Evolutionary conservation across 2,888 invertebrate species (phyloP).

Genomic region (Apodemia duryi): DNA sequence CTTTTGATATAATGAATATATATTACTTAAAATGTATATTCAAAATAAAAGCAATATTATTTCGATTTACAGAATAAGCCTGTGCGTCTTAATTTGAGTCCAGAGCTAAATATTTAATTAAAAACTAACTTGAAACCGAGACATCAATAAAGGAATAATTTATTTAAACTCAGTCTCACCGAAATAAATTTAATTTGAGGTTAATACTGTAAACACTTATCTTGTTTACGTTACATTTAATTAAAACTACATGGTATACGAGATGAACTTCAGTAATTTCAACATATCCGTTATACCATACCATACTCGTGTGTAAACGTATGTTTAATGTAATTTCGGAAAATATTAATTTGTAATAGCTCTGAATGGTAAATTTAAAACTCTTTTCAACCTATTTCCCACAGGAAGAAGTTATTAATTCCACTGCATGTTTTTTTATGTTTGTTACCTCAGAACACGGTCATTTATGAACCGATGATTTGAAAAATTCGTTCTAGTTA

Average conservation of each 20-base stretch:
- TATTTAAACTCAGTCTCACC: conserved; percentile 25
- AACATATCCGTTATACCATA: background rate
- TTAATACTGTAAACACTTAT: conserved; percentile 20
- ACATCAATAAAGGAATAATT: conserved; percentile 33
- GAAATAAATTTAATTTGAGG: conserved; percentile 21
- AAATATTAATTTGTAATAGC: no score
- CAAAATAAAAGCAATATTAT: background rate
- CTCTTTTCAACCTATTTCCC: no score
- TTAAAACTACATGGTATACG: background rate
- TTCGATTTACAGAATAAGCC: conserved; percentile 36
- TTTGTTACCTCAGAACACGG: no score
- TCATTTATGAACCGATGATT: no score
- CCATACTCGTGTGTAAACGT: no score
- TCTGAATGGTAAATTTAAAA: no score
- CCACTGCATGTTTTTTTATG: no score
- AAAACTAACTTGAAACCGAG: conserved; percentile 39
- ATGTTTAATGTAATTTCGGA: no score
- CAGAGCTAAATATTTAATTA: conserved; percentile 49
- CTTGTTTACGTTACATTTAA: conserved; percentile 16
- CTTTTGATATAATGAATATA: background rate
- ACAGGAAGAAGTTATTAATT: no score
- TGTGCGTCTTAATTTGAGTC: conserved; percentile 40
- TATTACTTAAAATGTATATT: background rate
- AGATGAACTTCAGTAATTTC: background rate
- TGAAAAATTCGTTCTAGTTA: no score